Evolutionary conservation across 2,797 vertebrate genomes (phyloP).

Genomic region (Coracias cyanogaster): DNA sequence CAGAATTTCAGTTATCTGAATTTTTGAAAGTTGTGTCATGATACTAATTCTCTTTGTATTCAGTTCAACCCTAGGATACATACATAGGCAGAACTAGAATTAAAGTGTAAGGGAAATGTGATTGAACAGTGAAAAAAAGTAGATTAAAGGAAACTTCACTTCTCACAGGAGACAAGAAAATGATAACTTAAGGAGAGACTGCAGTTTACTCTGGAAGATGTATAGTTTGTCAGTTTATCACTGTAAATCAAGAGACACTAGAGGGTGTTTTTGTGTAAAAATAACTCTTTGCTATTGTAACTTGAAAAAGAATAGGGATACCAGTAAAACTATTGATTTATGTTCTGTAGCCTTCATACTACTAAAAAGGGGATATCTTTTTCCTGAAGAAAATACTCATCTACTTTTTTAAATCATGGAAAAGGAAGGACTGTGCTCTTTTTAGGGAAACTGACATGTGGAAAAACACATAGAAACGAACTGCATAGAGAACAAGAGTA

Average conservation of each 20-base stretch:
- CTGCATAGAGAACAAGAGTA: background rate
- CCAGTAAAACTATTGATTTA: slow-evolving; percentile 31
- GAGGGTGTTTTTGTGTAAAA: slow-evolving; percentile 18
- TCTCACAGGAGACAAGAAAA: slow-evolving; percentile 19
- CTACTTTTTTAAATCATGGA: slow-evolving; percentile 20
- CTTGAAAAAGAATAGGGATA: background rate
- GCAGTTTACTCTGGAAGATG: slow-evolving; percentile 18
- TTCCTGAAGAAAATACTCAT: background rate
- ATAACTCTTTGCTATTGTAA: slow-evolving; percentile 32
- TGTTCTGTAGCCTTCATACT: background rate
- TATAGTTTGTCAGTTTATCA: slow-evolving; percentile 14
- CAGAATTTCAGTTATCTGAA: background rate
- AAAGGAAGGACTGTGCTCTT: background rate
- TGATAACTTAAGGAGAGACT: slow-evolving; percentile 38
- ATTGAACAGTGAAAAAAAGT: background rate
- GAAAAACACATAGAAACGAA: background rate
- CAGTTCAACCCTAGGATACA: background rate
- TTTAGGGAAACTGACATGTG: background rate
- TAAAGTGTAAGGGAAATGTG: background rate
- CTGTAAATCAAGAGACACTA: slow-evolving; percentile 31
- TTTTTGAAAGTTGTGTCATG: background rate
- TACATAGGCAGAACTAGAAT: background rate
- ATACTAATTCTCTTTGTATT: background rate
- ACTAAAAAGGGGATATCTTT: background rate
- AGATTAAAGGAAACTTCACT: background rate